Conservation (phyloP, 2,888 invertebrate genomes). For the Hypomecis punctinalis region DNA sequence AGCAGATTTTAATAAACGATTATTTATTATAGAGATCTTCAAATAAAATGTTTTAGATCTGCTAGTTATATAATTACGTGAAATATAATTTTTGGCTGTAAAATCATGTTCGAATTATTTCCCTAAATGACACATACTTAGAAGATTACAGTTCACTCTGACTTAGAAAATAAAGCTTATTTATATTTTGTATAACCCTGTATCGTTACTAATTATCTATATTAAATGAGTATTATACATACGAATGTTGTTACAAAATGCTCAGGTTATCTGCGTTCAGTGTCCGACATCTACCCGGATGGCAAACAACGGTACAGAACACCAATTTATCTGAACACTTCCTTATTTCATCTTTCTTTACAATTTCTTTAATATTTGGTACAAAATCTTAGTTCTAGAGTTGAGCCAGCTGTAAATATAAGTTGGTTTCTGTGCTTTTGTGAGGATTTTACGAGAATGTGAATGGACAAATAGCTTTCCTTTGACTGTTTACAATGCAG, state of each 20-base stretch:
- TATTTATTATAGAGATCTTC: no score
- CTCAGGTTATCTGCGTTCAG: slow-evolving; percentile 17
- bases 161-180: no score
- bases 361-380: not conserved
- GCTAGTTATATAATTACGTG: no score
- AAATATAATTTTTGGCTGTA: no score
- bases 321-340: not conserved
- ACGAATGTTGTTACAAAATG: slow-evolving; percentile 2
- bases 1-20: no score
- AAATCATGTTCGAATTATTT: no score
- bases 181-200: no score
- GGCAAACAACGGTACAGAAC: not conserved
- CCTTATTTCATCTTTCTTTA: no score
- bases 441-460: not conserved
- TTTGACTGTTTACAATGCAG: not conserved
- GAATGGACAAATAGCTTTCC: slow-evolving; percentile 4
- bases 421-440: not conserved
- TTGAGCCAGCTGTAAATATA: not conserved
- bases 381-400: not conserved
- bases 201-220: no score
- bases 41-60: no score
- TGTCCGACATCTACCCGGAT: slow-evolving; percentile 19
- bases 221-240: not conserved
- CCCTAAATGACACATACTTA: no score
- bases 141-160: no score